A percentile compares a stretch with the other conserved stretches of the same genome.
Evolutionary conservation across 2,888 invertebrate genomes (phyloP).

Genomic region (Brachynemurus nebulosus): DNA sequence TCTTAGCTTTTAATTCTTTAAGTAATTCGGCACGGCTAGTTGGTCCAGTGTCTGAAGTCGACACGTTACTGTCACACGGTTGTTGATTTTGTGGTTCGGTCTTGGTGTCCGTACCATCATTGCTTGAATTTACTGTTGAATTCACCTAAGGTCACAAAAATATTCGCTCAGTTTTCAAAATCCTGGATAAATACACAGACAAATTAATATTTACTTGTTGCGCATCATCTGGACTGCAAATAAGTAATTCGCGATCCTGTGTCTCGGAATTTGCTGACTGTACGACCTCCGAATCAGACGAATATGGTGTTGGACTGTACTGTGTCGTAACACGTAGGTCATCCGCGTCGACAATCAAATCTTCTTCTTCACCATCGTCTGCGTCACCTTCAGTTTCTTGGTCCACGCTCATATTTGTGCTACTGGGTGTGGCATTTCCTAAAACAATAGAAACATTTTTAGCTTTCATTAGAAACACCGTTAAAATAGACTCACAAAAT

Average conservation of each 20-base stretch:
- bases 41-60: constrained; percentile 33
- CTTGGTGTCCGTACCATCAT: constrained; percentile 30
- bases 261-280: constrained; percentile 21
- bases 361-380: constrained; percentile 26
- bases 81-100: constrained; percentile 25
- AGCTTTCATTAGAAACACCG: no score
- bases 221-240: constrained; percentile 20
- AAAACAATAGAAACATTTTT: no score
- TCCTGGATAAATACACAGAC: background rate
- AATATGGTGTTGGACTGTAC: constrained; percentile 26
- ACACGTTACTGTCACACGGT: constrained; percentile 34
- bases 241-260: constrained; percentile 11
- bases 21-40: constrained; percentile 35
- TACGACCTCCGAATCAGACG: constrained; percentile 29
- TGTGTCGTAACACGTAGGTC: constrained; percentile 26
- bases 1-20: constrained; percentile 41
- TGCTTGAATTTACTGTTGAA: constrained; percentile 31
- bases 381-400: constrained; percentile 12
- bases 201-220: constrained; percentile 24
- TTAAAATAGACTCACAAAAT: no score
- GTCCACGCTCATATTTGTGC: constrained; percentile 25
- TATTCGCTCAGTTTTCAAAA: background rate
- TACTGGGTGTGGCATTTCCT: constrained; percentile 22
- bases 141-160: background rate
- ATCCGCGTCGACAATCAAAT: constrained; percentile 32